Conservation (phyloP, 1,140 invertebrate species). For the Drosophila guanche region DNA sequence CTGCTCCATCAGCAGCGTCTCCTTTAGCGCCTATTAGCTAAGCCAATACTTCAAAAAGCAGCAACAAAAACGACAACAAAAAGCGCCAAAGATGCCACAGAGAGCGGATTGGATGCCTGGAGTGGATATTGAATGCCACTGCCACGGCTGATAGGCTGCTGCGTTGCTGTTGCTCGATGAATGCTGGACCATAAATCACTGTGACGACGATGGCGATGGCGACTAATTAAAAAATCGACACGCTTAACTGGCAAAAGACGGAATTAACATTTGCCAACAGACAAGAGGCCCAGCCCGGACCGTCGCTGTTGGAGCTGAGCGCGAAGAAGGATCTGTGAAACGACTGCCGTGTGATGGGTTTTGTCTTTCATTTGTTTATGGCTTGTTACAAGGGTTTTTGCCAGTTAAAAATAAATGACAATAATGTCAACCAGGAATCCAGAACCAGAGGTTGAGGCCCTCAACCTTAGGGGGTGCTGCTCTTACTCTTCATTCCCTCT, state of each 20-base stretch:
- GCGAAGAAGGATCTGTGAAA: slow-evolving; percentile 6
- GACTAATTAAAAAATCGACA: slow-evolving; percentile 82
- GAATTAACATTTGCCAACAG: slow-evolving; percentile 74
- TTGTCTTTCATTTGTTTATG: slow-evolving; percentile 72
- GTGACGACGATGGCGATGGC: slow-evolving; percentile 66
- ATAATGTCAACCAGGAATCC: slow-evolving; percentile 73
- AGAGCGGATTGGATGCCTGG: not conserved
- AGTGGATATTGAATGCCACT: not conserved
- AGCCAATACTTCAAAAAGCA: slow-evolving; percentile 76
- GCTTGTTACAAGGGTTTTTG: slow-evolving; percentile 52
- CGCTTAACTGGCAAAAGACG: slow-evolving; percentile 80
- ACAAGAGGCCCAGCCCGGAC: slow-evolving; percentile 7
- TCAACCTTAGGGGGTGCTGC: slow-evolving; percentile 26
- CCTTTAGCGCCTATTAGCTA: slow-evolving; percentile 74
- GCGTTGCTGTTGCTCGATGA: not conserved
- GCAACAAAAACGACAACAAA: not conserved
- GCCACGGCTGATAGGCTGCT: not conserved
- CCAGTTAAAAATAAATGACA: slow-evolving; percentile 76
- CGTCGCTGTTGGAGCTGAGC: not conserved
- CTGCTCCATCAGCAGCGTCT: slow-evolving; percentile 10
- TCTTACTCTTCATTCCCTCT: not conserved
- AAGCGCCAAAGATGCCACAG: too few species aligned
- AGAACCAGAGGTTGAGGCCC: too few species aligned
- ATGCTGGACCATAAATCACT: slow-evolving; percentile 74
- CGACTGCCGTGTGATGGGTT: slow-evolving; percentile 13